Evolutionary conservation across 2,113 vertebrate species (phyloP), one percentile per base, ranked within the genome.

Genomic region (Alosa alosa): DNA sequence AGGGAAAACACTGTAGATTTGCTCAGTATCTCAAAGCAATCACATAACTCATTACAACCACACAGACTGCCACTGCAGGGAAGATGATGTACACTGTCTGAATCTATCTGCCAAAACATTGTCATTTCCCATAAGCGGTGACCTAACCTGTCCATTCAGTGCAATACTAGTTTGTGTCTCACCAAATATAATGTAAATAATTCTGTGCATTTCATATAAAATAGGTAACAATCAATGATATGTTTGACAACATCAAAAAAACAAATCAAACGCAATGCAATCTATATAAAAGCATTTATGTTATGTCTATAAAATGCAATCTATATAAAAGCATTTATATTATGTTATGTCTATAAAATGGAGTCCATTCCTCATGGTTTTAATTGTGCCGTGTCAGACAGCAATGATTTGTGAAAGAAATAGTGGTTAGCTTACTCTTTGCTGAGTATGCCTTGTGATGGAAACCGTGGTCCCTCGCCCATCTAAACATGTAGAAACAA

Each of bases 1-100:
- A 90, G 96, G 94, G 94, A 93, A 94, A 95, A 96, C 96, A 95
- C 94, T 95, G 92, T 92, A 94, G 89, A 91, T 91, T 90, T 86
- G 82, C 88, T 89, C 88, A 86, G 87, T 87, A 86, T 84, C 81
- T 82, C 47, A 87, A 85, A 84, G 86, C 81, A 93, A 91, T 87
- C 85, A 86, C 89, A 82, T 86, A 84, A 90, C 88, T 88, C 90
- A 87, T 92, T 91, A 88, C 89, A 91, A 90, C 87, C 90, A 90
- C 72, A 81, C 36, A 86, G 85, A 86, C 91, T 89, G 86, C 87
- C 92, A 92, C 92, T 87, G 92, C 89, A 91, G 84, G 83, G 39
- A 25, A 46, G 81, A 88, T 84, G 82, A 31, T 87, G 84, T 82
- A 89, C 84, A 82, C 45, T 83, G 78, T 68, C 46, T 86, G 86